Evolutionary conservation across 2,113 vertebrate species (phyloP).

Genomic region (Poeciliopsis retropinna): DNA sequence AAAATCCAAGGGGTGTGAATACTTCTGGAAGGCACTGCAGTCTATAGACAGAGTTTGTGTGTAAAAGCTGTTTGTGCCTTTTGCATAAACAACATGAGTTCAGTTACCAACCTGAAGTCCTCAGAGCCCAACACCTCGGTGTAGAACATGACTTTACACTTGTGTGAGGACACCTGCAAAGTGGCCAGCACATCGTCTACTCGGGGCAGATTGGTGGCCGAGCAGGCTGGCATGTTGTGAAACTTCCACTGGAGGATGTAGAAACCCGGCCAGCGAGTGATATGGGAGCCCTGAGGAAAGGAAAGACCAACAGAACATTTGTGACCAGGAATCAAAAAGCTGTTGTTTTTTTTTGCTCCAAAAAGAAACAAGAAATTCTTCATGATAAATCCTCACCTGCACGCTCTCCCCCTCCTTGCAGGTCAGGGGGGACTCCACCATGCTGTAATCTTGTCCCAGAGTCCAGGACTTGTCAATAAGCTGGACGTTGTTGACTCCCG

Average conservation of each 20-base stretch:
- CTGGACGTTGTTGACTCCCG: conserved; percentile 92
- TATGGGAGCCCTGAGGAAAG: conserved; percentile 88
- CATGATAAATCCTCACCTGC: conserved; percentile 80
- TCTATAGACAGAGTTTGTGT: neutral
- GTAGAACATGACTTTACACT: conserved; percentile 99
- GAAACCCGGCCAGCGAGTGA: conserved; percentile 96
- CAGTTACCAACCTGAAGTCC: conserved; percentile 89
- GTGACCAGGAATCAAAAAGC: neutral
- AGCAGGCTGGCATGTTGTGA: conserved; percentile 91
- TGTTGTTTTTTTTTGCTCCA: neutral
- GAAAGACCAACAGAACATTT: neutral
- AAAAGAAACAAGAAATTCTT: neutral
- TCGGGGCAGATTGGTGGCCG: conserved; percentile 90
- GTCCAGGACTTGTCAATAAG: conserved; percentile 94
- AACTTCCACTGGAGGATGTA: conserved; percentile 98
- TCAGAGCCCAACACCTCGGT: conserved; percentile 95
- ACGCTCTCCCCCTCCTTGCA: conserved; percentile 97
- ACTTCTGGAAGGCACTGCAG: neutral
- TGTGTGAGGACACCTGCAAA: conserved; percentile 95
- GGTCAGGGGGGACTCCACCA: conserved; percentile 91
- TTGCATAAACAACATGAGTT: neutral
- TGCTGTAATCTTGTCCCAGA: conserved; percentile 92
- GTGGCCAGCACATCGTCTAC: conserved; percentile 96
- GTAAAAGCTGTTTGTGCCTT: neutral
- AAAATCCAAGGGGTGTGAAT: neutral